These are phyloP conservation scores for Mesorhabditis belari DNA, from an alignment of 2,888 invertebrate species.

Conservation along the genomic window DNA sequence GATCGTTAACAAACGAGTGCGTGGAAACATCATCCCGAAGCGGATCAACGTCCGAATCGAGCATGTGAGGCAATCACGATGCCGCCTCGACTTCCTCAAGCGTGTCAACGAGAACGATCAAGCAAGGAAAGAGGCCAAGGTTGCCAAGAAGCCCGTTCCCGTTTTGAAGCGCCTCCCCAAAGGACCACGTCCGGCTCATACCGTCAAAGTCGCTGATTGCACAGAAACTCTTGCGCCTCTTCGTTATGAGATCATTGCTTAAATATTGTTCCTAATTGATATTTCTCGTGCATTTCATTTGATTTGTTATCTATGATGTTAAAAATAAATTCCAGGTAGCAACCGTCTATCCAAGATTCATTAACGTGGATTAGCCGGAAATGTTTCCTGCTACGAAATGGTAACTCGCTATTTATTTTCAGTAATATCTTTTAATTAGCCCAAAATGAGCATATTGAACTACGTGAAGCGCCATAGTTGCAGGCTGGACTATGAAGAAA, in stretches of 20 bases:
- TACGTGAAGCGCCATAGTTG: conserved; percentile 92
- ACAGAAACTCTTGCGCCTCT: conserved; percentile 46
- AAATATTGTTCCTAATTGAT: conserved; percentile 36
- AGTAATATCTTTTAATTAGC: conserved; percentile 57
- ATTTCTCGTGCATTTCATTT: conserved; percentile 14
- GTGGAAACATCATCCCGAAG: conserved; percentile 81
- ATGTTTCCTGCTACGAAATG: conserved; percentile 16
- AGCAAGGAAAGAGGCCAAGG: conserved; percentile 29
- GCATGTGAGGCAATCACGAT: conserved; percentile 94
- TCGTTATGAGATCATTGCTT: conserved; percentile 50
- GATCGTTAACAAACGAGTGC: conserved; percentile 94
- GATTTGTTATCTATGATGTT: conserved; percentile 15
- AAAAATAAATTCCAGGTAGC: not conserved
- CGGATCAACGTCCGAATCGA: conserved; percentile 90
- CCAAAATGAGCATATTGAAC: conserved; percentile 99
- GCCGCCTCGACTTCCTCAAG: conserved; percentile 82
- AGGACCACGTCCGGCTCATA: conserved; percentile 44
- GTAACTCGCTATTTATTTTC: conserved; percentile 2
- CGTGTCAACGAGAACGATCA: conserved; percentile 69
- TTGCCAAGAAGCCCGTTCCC: conserved; percentile 25
- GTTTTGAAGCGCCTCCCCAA: conserved; percentile 37
- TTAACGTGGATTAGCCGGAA: too few relatives aligned
- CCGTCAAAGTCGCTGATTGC: conserved; percentile 38
- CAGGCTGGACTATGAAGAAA: conserved; percentile 92
- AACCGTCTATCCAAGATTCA: too few relatives aligned